Percentiles rank a stretch among this genome's conserved stretches.
Evolutionary conservation across 1,140 invertebrate species (phyloP).

Genomic region (Pachyrhynchus sulphureomaculatus): DNA sequence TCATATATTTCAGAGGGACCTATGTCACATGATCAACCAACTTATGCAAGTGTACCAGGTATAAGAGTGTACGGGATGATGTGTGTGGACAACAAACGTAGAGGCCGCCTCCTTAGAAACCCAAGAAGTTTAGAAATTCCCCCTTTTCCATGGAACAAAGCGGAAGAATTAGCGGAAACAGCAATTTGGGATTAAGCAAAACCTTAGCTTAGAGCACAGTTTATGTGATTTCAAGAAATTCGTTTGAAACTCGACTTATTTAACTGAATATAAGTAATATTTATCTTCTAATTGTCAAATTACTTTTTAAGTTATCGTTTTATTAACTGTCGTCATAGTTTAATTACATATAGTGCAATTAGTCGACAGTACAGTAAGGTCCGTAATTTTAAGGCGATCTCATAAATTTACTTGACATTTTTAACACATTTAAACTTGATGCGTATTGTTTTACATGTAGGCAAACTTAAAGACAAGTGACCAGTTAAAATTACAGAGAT

Average conservation of each 20-base stretch:
- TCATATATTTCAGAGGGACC: slow-evolving; percentile 84
- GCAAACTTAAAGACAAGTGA: too few relatives aligned
- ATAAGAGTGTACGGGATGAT: slow-evolving; percentile 93
- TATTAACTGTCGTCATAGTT: slow-evolving; percentile 8
- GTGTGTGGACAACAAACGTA: slow-evolving; percentile 65
- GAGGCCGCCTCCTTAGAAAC: slow-evolving; percentile 56
- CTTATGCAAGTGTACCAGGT: slow-evolving; percentile 88
- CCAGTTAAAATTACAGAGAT: too few relatives aligned
- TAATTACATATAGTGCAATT: slow-evolving; percentile 9
- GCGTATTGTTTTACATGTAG: neutral
- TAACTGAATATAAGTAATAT: slow-evolving; percentile 10
- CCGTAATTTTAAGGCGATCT: slow-evolving; percentile 20
- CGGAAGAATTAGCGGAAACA: slow-evolving; percentile 61
- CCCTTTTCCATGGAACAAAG: slow-evolving; percentile 72
- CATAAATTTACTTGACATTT: slow-evolving; percentile 1
- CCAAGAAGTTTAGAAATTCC: slow-evolving; percentile 56
- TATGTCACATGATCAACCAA: slow-evolving; percentile 90
- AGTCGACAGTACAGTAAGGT: slow-evolving; percentile 14
- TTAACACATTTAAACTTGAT: neutral
- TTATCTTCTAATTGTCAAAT: slow-evolving; percentile 9
- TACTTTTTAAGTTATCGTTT: slow-evolving; percentile 4
- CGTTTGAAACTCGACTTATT: slow-evolving; percentile 15
- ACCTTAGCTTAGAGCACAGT: neutral
- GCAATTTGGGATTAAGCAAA: slow-evolving; percentile 60
- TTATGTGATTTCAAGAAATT: slow-evolving; percentile 21